A percentile compares a stretch with the other conserved stretches of the same genome.
These are phyloP conservation scores for Drepana arcuata DNA, from an alignment of 1,140 invertebrate genomes.

Conservation along the genomic window DNA sequence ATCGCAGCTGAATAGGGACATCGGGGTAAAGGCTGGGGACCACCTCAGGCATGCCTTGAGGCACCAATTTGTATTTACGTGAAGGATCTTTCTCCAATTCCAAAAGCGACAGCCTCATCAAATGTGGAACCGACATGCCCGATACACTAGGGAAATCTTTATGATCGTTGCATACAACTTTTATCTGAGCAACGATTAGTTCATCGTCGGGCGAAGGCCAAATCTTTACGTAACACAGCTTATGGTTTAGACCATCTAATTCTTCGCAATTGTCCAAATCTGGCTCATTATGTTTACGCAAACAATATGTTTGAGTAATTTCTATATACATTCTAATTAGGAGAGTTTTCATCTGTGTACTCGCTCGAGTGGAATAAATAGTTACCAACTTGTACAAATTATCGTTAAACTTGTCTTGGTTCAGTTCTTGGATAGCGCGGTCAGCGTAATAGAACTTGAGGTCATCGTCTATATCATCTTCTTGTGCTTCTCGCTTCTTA, in stretches of 20 bases:
- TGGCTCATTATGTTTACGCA: conserved; percentile 23
- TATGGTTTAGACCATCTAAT: conserved; percentile 35
- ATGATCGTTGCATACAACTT: conserved; percentile 40
- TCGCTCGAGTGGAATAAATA: conserved; percentile 29
- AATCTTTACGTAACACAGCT: conserved; percentile 33
- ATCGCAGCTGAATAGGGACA: conserved; percentile 30
- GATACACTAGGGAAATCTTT: conserved; percentile 25
- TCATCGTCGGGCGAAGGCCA: conserved; percentile 43
- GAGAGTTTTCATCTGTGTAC: conserved; percentile 25
- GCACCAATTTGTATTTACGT: conserved; percentile 29
- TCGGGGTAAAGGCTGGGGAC: conserved; percentile 34
- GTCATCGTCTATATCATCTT: conserved; percentile 44
- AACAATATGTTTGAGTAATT: conserved; percentile 41
- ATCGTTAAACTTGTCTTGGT: conserved; percentile 28
- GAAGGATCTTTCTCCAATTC: conserved; percentile 28
- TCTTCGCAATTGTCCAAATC: conserved; percentile 35
- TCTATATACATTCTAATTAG: conserved; percentile 48
- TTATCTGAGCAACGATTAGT: conserved; percentile 25
- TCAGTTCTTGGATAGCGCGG: conserved; percentile 31
- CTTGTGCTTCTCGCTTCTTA: conserved; percentile 22
- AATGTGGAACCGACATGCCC: conserved; percentile 24
- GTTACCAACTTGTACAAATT: conserved; percentile 45
- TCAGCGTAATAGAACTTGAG: conserved; percentile 41
- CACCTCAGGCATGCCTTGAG: conserved; percentile 31
- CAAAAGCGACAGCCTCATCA: conserved; percentile 27